Conservation (phyloP, 2,113 vertebrate species). For the Fulica atra region DNA sequence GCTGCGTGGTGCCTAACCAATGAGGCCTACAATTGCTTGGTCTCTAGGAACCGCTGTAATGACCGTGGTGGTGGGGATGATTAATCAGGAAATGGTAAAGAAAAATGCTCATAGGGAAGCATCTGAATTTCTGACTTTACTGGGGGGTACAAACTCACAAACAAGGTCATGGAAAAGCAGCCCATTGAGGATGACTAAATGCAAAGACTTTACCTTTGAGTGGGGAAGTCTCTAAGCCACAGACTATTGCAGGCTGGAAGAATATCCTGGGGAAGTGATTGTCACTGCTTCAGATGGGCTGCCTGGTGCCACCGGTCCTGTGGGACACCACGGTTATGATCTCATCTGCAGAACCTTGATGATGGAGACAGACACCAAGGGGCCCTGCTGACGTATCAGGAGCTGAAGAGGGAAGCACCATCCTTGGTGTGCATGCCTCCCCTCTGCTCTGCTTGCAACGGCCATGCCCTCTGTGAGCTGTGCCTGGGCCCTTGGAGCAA, state of each 20-base stretch:
- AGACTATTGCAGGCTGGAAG: neutral
- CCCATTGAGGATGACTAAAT: neutral
- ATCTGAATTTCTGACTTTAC: neutral
- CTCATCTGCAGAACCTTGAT: neutral
- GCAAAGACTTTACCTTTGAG: neutral
- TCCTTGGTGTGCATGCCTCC: neutral
- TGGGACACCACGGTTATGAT: neutral
- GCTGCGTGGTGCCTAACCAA: neutral
- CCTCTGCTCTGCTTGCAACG: neutral
- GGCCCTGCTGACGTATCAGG: neutral
- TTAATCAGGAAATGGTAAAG: slow-evolving; percentile 63
- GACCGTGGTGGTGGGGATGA: neutral
- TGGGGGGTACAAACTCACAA: neutral
- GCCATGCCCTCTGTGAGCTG: slow-evolving; percentile 36
- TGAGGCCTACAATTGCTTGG: neutral
- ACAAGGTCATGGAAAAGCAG: slow-evolving; percentile 25
- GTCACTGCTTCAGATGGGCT: neutral
- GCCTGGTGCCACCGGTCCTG: neutral
- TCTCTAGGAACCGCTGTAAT: neutral
- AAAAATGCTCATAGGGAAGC: slow-evolving; percentile 28
- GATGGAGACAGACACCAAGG: neutral
- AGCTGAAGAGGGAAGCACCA: neutral
- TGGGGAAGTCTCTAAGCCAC: neutral
- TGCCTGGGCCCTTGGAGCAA: slow-evolving; percentile 79
- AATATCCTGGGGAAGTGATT: neutral